Base-by-base conservation (phyloP, 2,113 vertebrate species). In the Kryptolebias marmoratus region DNA sequence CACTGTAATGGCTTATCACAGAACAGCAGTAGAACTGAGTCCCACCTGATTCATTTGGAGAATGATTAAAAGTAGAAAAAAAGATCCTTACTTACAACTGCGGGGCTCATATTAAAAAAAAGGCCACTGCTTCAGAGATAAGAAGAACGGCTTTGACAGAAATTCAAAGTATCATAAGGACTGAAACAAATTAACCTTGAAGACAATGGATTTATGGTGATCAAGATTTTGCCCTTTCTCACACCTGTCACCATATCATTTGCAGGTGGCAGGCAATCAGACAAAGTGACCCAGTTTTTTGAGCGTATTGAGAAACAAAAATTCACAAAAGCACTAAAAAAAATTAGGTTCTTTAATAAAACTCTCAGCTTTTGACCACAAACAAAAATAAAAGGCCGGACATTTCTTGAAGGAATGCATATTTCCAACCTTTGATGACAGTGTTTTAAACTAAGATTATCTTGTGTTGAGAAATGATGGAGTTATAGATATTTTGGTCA, bases 111-210 rank as follows among this genome's bases (percentile, higher is more conserved):
- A 18, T 47, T 80, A 80, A 74, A 76, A 89, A 82, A 48, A 60
- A 53, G 50, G 52, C 68, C 71, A 81, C 82, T 1, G 47, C 74
- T 86, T 90, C 74, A 73, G 42, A 74, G 74, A 69, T 76, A 80
- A 88, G 71, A 56, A 73, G 64, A 87, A 63, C 68, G 64, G 55
- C 60, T 68, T 67, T 49, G 53, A 77, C 54, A 85, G 68, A 68
- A 60, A 77, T 69, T 80, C 36, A 63, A 80, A 27, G 67, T 68
- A 84, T 84, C 71, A 82, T 82, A 87, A 64, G 66, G 79, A 49
- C 45, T 70, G 64, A 77, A 83, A 91, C 69, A 79, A 90, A 87
- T 89, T 80, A 92, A 91, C 84, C 85, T 76, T 71, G 61, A 79
- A 64, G 75, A 73, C 80, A 86, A 87, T 83, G 44, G 72, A 88